These are phyloP conservation scores for Palloptera scutellata DNA, from an alignment of 2,888 invertebrate species.

Conservation along the genomic window DNA sequence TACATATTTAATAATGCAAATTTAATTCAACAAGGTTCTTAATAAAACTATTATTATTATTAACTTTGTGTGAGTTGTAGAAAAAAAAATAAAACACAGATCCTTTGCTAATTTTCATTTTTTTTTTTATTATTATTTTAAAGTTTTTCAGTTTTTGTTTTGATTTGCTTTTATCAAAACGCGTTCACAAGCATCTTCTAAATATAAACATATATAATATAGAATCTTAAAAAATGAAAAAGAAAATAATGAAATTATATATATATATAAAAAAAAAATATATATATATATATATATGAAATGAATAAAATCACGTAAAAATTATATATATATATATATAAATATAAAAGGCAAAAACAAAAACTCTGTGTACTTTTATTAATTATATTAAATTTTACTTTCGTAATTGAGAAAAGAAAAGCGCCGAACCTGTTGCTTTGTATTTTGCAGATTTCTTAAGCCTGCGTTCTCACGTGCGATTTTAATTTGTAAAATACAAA, in stretches of 20 bases:
- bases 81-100: constrained; percentile 5
- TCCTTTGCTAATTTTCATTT: constrained; percentile 8
- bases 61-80: constrained; percentile 7
- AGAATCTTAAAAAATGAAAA: neutral
- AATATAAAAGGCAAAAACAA: constrained; percentile 27
- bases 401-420: constrained; percentile 15
- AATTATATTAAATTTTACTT: constrained; percentile 25
- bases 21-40: neutral
- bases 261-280: neutral
- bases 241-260: neutral
- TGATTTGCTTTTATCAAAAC: neutral
- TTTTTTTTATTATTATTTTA: neutral
- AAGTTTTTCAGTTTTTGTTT: neutral
- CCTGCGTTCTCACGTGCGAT: neutral
- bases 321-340: constrained; percentile 22
- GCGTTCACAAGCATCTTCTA: neutral
- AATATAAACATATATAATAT: neutral
- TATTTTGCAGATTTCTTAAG: constrained; percentile 24
- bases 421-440: constrained; percentile 12
- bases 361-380: constrained; percentile 28
- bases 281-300: constrained; percentile 4
- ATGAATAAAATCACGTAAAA: constrained; percentile 8
- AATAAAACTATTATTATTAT: constrained; percentile 9
- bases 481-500: neutral
- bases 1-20: constrained; percentile 17